Conservation (phyloP, 2,113 vertebrate genomes). For the Argyrosomus japonicus region DNA sequence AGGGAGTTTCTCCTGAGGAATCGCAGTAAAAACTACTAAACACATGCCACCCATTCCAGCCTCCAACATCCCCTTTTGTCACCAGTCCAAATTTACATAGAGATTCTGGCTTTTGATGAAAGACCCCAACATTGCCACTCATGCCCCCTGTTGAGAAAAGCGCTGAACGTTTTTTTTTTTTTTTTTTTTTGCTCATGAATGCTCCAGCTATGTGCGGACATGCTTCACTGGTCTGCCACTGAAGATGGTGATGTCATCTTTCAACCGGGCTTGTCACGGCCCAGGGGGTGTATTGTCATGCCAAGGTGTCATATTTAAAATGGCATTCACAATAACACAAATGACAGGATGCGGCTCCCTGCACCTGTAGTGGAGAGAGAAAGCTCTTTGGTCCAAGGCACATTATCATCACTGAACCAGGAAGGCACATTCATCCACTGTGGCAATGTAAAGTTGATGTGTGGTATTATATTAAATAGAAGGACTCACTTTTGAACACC, state of each 20-base stretch:
- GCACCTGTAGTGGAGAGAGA: slow-evolving; percentile 65
- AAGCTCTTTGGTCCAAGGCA: slow-evolving; percentile 7
- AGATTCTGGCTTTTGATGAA: slow-evolving; percentile 37
- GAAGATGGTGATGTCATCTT: slow-evolving; percentile 75
- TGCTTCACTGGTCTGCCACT: slow-evolving; percentile 59
- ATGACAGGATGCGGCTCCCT: slow-evolving; percentile 65
- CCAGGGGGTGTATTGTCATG: slow-evolving; percentile 67
- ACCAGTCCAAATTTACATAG: slow-evolving; percentile 28
- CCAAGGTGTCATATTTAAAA: slow-evolving; percentile 75
- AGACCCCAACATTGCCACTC: slow-evolving; percentile 12
- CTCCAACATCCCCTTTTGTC: slow-evolving; percentile 44
- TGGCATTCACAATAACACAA: slow-evolving; percentile 67
- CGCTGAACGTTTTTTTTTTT: slow-evolving; percentile 18
- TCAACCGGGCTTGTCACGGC: slow-evolving; percentile 63
- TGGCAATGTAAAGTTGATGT: not conserved
- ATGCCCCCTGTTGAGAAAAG: slow-evolving; percentile 27
- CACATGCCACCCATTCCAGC: slow-evolving; percentile 36
- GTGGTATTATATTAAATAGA: not conserved
- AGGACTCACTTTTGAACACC: not conserved
- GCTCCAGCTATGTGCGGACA: slow-evolving; percentile 39
- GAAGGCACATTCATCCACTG: slow-evolving; percentile 4
- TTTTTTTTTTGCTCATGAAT: slow-evolving; percentile 23
- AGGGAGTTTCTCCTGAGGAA: slow-evolving; percentile 52
- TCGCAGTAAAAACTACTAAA: slow-evolving; percentile 33
- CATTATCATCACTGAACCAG: slow-evolving; percentile 19